Evolutionary conservation across 2,113 vertebrate genomes (phyloP).

Genomic region (Nothobranchius furzeri): DNA sequence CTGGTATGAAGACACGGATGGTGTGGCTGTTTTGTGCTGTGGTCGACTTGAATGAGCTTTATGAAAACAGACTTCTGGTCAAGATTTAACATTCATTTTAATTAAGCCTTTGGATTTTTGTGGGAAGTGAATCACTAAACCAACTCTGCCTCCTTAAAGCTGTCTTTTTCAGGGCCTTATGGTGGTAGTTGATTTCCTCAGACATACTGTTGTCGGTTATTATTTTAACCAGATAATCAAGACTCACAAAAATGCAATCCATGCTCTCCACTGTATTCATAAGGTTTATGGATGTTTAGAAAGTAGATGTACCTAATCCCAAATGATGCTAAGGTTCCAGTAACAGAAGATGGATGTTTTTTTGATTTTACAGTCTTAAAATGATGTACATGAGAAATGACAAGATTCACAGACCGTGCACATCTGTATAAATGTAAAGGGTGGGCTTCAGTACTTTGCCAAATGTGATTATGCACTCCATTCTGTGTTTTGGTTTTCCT

Average conservation of each 20-base stretch:
- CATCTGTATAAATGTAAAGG: slow-evolving; percentile 69
- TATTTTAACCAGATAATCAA: slow-evolving; percentile 6
- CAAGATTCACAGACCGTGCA: slow-evolving; percentile 37
- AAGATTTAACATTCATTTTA: slow-evolving; percentile 12
- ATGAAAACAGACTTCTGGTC: slow-evolving; percentile 27
- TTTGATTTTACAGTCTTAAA: slow-evolving; percentile 18
- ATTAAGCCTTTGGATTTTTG: too few relatives aligned
- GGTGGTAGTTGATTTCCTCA: slow-evolving; percentile 12
- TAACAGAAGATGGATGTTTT: slow-evolving; percentile 1
- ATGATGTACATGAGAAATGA: slow-evolving; percentile 31
- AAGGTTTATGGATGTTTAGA: too few relatives aligned
- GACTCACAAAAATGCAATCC: background rate
- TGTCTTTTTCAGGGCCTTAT: background rate
- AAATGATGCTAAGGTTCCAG: slow-evolving; percentile 46
- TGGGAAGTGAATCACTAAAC: too few relatives aligned
- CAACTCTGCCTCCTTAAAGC: slow-evolving; percentile 14
- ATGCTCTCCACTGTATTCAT: slow-evolving; percentile 4
- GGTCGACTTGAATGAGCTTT: slow-evolving; percentile 25
- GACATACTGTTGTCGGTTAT: slow-evolving; percentile 29
- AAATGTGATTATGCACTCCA: slow-evolving; percentile 63
- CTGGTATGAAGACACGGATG: slow-evolving; percentile 17
- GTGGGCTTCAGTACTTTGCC: slow-evolving; percentile 57
- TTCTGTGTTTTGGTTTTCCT: slow-evolving; percentile 15
- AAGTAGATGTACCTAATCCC: slow-evolving; percentile 41
- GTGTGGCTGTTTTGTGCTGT: slow-evolving; percentile 39